Conservation (phyloP, 2,797 vertebrate species). For the Salmo trutta region DNA sequence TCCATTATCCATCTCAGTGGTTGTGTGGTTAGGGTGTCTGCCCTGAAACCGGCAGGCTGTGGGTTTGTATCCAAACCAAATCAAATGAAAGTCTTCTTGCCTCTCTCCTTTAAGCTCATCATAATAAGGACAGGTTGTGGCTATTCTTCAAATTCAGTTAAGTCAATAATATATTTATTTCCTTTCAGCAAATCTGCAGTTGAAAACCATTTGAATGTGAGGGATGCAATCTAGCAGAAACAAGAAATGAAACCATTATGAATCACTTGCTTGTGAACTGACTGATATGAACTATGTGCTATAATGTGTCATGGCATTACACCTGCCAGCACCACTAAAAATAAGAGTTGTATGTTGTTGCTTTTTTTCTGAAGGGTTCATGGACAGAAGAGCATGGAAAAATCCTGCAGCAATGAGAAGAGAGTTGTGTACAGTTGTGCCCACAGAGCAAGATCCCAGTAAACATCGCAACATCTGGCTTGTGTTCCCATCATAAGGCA, state of each 20-base stretch:
- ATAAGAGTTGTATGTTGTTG: not conserved
- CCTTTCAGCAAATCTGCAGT: not conserved
- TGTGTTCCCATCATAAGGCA: constrained; percentile 65
- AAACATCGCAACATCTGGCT: constrained; percentile 75
- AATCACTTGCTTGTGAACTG: no score
- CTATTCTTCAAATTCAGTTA: constrained; percentile 3
- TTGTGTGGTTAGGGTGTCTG: constrained; percentile 50
- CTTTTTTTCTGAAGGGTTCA: constrained; percentile 45
- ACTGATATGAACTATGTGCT: not conserved
- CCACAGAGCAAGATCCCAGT: constrained; percentile 65
- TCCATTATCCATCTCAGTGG: constrained; percentile 36
- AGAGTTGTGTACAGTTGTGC: constrained; percentile 64
- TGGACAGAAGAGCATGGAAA: constrained; percentile 53
- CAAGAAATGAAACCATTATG: constrained; percentile 40
- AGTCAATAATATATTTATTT: not conserved
- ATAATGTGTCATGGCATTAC: constrained; percentile 29
- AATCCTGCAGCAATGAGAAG: constrained; percentile 45
- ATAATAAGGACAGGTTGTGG: constrained; percentile 36
- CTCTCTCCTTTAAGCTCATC: constrained; percentile 7
- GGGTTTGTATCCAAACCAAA: constrained; percentile 29
- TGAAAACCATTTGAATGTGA: constrained; percentile 20
- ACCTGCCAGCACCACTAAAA: no score
- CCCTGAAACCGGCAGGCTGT: constrained; percentile 44
- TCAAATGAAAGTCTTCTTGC: constrained; percentile 17
- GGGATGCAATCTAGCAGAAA: constrained; percentile 28